phyloP scores from a whole-genome alignment of 2,797 vertebrate species.

The Passerculus sandwichensis region DNA sequence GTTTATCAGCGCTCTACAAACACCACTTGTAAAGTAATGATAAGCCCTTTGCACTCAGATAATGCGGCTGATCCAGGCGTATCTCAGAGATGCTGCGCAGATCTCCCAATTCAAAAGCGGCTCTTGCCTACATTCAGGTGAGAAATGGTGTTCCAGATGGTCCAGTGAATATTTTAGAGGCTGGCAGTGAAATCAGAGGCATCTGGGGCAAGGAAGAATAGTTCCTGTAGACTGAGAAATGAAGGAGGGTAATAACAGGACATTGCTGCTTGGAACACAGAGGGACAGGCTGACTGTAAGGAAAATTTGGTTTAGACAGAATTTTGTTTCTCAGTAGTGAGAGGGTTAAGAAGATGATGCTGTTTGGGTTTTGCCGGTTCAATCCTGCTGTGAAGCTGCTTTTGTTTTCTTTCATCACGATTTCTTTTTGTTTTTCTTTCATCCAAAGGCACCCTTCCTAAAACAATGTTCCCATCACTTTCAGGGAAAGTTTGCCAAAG shows the following conservation, averaged over 20 bases:
- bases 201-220: not conserved
- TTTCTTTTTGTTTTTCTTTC: not conserved
- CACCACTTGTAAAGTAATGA: not conserved
- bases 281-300: not conserved
- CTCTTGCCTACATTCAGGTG: not conserved
- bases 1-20: constrained; percentile 14
- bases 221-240: not conserved
- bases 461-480: not conserved
- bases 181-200: not conserved
- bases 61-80: not conserved
- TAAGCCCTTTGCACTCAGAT: not conserved
- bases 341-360: not conserved
- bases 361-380: not conserved
- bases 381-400: not conserved
- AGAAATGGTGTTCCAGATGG: not conserved
- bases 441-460: not conserved
- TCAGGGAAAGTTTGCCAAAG: not conserved
- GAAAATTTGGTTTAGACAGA: not conserved
- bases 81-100: not conserved
- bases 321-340: not conserved
- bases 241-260: not conserved
- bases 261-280: not conserved
- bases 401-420: not conserved
- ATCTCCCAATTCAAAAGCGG: not conserved
- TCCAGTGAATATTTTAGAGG: not conserved